These are phyloP conservation scores for Cantharis nigra DNA, from an alignment of 2,888 invertebrate species.

Conservation along the genomic window DNA sequence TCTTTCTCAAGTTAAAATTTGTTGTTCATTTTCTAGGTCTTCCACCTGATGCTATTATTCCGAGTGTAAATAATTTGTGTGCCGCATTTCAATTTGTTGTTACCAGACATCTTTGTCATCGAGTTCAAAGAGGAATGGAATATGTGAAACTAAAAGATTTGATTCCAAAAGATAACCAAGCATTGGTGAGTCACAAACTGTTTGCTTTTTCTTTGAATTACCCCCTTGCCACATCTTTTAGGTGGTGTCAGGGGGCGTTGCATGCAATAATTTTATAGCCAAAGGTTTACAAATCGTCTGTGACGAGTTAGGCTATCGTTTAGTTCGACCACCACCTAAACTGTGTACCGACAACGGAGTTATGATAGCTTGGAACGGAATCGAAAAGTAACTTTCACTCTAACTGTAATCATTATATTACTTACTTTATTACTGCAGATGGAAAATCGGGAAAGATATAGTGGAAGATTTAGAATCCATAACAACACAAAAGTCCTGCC, in stretches of 20 bases:
- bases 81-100: constrained; percentile 79
- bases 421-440: constrained; percentile 36
- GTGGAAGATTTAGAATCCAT: constrained; percentile 63
- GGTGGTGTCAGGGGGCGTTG: constrained; percentile 95
- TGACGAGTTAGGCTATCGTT: constrained; percentile 64
- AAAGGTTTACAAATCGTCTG: constrained; percentile 72
- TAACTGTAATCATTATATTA: too few relatives aligned
- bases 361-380: constrained; percentile 99
- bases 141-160: constrained; percentile 67
- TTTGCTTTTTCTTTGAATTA: too few relatives aligned
- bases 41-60: constrained; percentile 72
- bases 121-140: constrained; percentile 82
- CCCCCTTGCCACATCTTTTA: constrained; percentile 44
- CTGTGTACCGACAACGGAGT: constrained; percentile 97
- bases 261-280: constrained; percentile 86
- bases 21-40: constrained; percentile 52
- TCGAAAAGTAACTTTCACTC: constrained; percentile 66
- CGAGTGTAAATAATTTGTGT: constrained; percentile 79
- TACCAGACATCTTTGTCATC: constrained; percentile 78
- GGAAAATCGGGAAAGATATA: constrained; percentile 47
- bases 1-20: background rate
- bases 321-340: constrained; percentile 78
- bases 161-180: constrained; percentile 63
- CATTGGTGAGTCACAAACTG: constrained; percentile 58
- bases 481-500: constrained; percentile 63